These are phyloP conservation scores for Syngnathus typhle DNA, from an alignment of 2,113 vertebrate genomes.

Conservation along the genomic window DNA sequence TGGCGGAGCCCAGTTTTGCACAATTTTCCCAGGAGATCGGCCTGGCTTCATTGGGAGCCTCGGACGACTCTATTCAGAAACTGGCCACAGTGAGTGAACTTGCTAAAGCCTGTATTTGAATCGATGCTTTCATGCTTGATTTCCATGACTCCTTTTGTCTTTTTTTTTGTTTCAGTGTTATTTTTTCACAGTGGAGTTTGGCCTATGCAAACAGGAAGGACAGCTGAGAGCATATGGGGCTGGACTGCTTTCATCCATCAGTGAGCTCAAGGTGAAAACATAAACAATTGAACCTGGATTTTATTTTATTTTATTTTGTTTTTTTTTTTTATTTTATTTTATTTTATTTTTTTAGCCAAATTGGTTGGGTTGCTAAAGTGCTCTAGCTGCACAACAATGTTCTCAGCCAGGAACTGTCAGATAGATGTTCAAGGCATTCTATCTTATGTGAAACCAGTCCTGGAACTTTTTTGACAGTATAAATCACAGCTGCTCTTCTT, in stretches of 20 bases:
- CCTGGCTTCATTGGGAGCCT: slow-evolving; percentile 91
- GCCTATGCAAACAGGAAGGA: slow-evolving; percentile 94
- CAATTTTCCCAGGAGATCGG: slow-evolving; percentile 99
- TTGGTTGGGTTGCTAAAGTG: too few relatives aligned
- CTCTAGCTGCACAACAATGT: too few relatives aligned
- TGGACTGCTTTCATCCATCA: slow-evolving; percentile 92
- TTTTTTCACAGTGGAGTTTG: slow-evolving; percentile 98
- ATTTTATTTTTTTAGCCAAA: not conserved
- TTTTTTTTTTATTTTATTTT: not conserved
- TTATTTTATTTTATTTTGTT: not conserved
- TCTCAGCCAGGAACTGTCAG: too few relatives aligned
- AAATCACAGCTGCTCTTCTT: too few relatives aligned
- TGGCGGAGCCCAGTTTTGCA: slow-evolving; percentile 96
- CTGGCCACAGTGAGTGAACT: slow-evolving; percentile 83
- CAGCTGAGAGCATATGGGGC: slow-evolving; percentile 89
- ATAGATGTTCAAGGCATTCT: too few relatives aligned
- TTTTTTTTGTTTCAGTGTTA: slow-evolving; percentile 78
- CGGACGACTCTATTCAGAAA: slow-evolving; percentile 92
- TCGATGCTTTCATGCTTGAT: not conserved
- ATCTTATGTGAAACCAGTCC: too few relatives aligned
- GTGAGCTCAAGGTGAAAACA: slow-evolving; percentile 86
- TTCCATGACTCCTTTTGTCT: too few relatives aligned
- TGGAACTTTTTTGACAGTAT: too few relatives aligned
- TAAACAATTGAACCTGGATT: not conserved
- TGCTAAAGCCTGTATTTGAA: not conserved